Conservation (phyloP, 1,140 invertebrate genomes). For the Calephelis nemesis region DNA sequence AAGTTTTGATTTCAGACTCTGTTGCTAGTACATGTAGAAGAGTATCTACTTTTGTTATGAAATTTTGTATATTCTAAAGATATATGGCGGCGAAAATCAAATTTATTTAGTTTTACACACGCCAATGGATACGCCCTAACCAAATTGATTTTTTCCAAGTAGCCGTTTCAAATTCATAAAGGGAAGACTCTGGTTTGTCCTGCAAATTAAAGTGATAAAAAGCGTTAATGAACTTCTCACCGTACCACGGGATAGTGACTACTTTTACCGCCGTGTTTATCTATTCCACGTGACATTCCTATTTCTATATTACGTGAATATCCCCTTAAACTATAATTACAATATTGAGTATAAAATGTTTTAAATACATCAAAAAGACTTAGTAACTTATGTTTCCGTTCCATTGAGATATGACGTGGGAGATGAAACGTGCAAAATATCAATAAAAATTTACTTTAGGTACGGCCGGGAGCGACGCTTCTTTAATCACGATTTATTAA, state of each 20-base stretch:
- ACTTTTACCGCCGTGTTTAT: conserved; percentile 1
- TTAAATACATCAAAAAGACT: conserved; percentile 73
- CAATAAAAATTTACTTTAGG: neutral
- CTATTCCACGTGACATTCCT: conserved; percentile 39
- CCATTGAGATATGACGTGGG: conserved; percentile 46
- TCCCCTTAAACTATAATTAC: conserved; percentile 59
- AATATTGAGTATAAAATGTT: conserved; percentile 75
- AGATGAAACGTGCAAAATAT: neutral
- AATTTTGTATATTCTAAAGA: too few relatives aligned
- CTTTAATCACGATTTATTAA: too few relatives aligned
- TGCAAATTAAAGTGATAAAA: conserved; percentile 3
- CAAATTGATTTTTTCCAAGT: neutral
- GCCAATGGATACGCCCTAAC: neutral
- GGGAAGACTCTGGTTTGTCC: conserved; percentile 6
- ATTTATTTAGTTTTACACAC: too few relatives aligned
- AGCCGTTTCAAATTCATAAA: conserved; percentile 4
- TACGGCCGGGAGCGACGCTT: neutral
- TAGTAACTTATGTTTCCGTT: conserved; percentile 53
- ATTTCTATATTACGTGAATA: conserved; percentile 51
- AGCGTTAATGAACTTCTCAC: conserved; percentile 7
- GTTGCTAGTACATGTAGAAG: too few relatives aligned
- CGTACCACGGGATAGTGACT: conserved; percentile 4
- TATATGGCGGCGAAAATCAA: too few relatives aligned
- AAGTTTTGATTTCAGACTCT: too few relatives aligned
- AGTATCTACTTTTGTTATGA: too few relatives aligned